phyloP scores from a whole-genome alignment of 2,797 vertebrate genomes.

The Gadopsis bispinosus region DNA sequence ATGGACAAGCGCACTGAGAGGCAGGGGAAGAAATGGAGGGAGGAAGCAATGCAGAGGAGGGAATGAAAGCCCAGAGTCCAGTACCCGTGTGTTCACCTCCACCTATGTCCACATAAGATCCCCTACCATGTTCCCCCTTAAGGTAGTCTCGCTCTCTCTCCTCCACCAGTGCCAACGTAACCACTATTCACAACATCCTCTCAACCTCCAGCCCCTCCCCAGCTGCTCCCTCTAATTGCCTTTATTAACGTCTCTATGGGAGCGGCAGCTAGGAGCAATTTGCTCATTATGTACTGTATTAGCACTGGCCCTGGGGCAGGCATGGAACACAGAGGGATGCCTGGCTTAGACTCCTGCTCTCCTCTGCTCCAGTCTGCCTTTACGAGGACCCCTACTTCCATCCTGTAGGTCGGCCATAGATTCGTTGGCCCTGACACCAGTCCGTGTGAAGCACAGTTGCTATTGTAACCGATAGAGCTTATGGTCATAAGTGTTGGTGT shows the following conservation, averaged over 20 bases:
- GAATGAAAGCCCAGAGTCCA: constrained; percentile 24
- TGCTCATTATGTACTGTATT: constrained; percentile 84
- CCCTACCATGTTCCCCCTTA: constrained; percentile 47
- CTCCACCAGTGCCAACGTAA: constrained; percentile 52
- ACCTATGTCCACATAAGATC: constrained; percentile 61
- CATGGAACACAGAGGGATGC: constrained; percentile 81
- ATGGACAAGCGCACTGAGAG: constrained; percentile 68
- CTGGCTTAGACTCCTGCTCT: constrained; percentile 68
- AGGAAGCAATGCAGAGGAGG: constrained; percentile 32
- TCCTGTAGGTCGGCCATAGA: constrained; percentile 49
- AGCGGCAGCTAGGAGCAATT: constrained; percentile 85
- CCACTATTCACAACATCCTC: constrained; percentile 74
- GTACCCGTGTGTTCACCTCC: constrained; percentile 51
- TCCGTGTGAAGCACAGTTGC: constrained; percentile 30
- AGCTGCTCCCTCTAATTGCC: constrained; percentile 83
- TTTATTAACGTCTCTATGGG: constrained; percentile 86
- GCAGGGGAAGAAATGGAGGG: constrained; percentile 41
- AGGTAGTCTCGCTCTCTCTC: constrained; percentile 38
- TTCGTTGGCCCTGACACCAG: constrained; percentile 36
- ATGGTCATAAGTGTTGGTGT: background rate
- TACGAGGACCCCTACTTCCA: constrained; percentile 72
- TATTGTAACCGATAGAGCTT: constrained; percentile 11
- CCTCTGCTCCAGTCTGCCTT: constrained; percentile 62
- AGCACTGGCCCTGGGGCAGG: constrained; percentile 80
- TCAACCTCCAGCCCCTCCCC: constrained; percentile 76